Base-by-base conservation (phyloP, 2,797 vertebrate species). In the Melanotaenia pygmaea region DNA sequence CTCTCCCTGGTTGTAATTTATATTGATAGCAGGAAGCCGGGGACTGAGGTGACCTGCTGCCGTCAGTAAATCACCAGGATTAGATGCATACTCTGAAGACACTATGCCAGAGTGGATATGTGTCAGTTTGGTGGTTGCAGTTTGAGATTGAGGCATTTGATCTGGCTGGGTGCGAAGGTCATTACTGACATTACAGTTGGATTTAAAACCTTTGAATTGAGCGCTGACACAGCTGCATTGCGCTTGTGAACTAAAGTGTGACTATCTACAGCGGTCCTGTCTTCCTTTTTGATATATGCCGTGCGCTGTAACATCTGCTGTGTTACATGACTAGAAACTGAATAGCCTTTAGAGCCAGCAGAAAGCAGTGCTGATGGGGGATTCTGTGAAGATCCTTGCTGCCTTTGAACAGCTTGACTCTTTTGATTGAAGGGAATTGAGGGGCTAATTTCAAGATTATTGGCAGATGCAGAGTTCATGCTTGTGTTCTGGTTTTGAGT, bases 31-130 rank as follows among this genome's bases (percentile, higher is more conserved):
- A 60, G 78, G 72, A 82, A 81, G 76, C 78, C 43, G 59, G 58
- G 78, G 50, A 74, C 74, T 82, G 71, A 63, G 45, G 20, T 82
- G 82, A 86, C 85, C 84, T 6, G n/a, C 74, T 78, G 86, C 74
- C 77, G 68, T 79, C 76, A 64, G 74, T 91, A 91, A 92, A 91
- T 90, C 88, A 86, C 51, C 66, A 24, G 83, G 79, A 85, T 88
- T 82, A 84, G 89, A 82, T 74, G 76, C 67, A 69, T 75, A 63
- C 74, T 86, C 84, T 38, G 61, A 67, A 70, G 82, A 86, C 61
- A 65, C 64, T 10, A n/a, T 63, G 72, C 61, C 73, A 74, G 67
- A 81, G 76, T 38, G 70, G 59, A 64, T 67, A 74, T 62, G 78
- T 66, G 80, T 82, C 73, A 58, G 67, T 64, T 82, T 73, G 64